Conservation (phyloP, 2,888 invertebrate species). For the Labia minor region DNA sequence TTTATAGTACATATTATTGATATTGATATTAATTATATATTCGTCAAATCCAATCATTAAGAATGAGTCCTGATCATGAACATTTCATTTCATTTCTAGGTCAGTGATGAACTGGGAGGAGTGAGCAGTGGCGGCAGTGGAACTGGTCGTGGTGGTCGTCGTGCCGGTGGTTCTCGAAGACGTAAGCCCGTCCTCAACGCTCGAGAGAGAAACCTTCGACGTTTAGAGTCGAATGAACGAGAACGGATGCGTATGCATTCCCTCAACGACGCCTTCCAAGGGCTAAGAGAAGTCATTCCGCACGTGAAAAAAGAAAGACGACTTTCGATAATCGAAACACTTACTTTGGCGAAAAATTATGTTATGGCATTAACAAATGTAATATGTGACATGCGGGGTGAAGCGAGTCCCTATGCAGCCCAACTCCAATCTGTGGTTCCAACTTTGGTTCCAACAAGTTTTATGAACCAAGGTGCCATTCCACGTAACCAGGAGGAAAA, state of each 20-base stretch:
- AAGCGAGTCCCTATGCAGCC: conserved; percentile 52
- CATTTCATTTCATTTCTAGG: conserved; percentile 19
- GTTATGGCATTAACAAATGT: conserved; percentile 72
- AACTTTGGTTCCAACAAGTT: background rate
- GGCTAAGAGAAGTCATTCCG: conserved; percentile 64
- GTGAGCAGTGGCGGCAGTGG: conserved; percentile 19
- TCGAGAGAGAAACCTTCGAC: conserved; percentile 70
- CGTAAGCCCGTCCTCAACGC: conserved; percentile 68
- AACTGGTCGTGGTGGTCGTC: conserved; percentile 13
- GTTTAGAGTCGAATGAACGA: conserved; percentile 82
- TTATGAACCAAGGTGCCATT: background rate
- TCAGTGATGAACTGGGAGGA: conserved; percentile 23
- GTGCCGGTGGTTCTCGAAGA: conserved; percentile 36
- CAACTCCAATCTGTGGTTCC: conserved; percentile 25
- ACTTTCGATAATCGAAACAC: conserved; percentile 67
- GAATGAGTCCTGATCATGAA: too few species aligned
- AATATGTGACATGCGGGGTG: conserved; percentile 65
- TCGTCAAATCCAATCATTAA: too few species aligned
- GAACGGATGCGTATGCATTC: conserved; percentile 89
- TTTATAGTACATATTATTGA: too few species aligned
- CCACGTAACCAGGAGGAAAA: background rate
- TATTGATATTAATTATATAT: too few species aligned
- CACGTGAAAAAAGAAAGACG: conserved; percentile 67
- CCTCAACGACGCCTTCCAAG: conserved; percentile 78
- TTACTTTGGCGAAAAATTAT: conserved; percentile 70